These are phyloP conservation scores for Pomatorhinus ruficollis DNA, from an alignment of 2,113 vertebrate species.

Conservation along the genomic window DNA sequence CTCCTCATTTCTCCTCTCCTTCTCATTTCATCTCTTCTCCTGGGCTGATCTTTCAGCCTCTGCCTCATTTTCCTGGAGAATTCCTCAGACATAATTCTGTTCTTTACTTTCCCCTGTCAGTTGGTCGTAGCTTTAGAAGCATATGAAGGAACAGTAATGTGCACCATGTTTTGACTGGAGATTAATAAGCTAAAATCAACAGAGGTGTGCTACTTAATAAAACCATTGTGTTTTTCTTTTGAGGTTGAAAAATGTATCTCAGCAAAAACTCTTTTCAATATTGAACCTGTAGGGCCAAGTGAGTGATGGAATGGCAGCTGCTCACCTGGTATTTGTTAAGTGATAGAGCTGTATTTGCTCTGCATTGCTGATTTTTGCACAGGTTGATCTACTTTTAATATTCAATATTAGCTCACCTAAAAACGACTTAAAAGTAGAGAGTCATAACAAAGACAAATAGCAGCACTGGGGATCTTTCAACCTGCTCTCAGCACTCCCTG, in stretches of 20 bases:
- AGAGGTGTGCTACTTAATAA: not conserved
- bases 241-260: not conserved
- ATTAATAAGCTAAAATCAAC: not conserved
- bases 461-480: not conserved
- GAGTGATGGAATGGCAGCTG: not conserved
- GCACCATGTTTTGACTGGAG: not conserved
- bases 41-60: not conserved
- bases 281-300: not conserved
- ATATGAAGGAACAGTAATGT: not conserved
- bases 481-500: not conserved
- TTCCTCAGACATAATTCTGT: not conserved
- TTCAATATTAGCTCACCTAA: not conserved
- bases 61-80: not conserved
- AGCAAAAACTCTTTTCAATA: not conserved
- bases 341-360: not conserved
- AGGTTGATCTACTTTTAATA: not conserved
- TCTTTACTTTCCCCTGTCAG: not conserved
- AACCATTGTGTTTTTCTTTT: not conserved
- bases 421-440: not conserved
- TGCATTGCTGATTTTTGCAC: not conserved
- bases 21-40: not conserved
- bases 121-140: not conserved
- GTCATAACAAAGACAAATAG: not conserved
- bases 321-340: not conserved
- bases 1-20: not conserved